phyloP scores from a whole-genome alignment of 2,797 vertebrate species.

The Artibeus jamaicensis region DNA sequence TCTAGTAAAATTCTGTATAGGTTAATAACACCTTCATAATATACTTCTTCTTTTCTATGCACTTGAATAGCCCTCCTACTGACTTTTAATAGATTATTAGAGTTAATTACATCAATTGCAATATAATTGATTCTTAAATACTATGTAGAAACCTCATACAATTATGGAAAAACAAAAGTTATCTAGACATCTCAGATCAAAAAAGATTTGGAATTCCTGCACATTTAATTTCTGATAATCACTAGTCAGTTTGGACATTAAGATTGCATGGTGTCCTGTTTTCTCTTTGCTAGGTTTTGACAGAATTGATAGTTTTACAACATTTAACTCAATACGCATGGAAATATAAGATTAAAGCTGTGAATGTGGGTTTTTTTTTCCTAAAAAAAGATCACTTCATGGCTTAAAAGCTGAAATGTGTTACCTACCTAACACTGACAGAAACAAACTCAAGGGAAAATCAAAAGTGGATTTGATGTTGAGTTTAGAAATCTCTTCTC shows the following conservation, averaged over 20 bases:
- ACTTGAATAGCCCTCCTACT: constrained; percentile 90
- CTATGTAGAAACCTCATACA: constrained; percentile 89
- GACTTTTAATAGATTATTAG: constrained; percentile 91
- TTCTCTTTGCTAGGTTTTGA: constrained; percentile 87
- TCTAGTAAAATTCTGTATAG: constrained; percentile 89
- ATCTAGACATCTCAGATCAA: constrained; percentile 87
- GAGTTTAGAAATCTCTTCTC: constrained; percentile 80
- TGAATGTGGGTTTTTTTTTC: constrained; percentile 78
- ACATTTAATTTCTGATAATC: constrained; percentile 89
- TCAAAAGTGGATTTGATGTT: constrained; percentile 76
- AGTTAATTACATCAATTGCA: constrained; percentile 93
- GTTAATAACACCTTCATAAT: constrained; percentile 91
- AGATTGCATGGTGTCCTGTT: constrained; percentile 88
- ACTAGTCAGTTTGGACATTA: constrained; percentile 87
- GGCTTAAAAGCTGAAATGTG: constrained; percentile 83
- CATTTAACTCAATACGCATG: constrained; percentile 86
- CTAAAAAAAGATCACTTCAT: constrained; percentile 81
- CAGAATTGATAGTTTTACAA: constrained; percentile 90
- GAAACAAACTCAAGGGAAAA: constrained; percentile 74
- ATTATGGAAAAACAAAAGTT: constrained; percentile 91
- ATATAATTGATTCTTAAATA: constrained; percentile 92
- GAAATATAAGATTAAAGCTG: constrained; percentile 87
- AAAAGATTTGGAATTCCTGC: constrained; percentile 89
- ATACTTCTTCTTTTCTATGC: constrained; percentile 87
- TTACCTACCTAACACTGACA: constrained; percentile 81